Evolutionary conservation across 2,113 vertebrate species (phyloP), one percentile per base, ranked within the genome.

Genomic region (Rhea pennata): DNA sequence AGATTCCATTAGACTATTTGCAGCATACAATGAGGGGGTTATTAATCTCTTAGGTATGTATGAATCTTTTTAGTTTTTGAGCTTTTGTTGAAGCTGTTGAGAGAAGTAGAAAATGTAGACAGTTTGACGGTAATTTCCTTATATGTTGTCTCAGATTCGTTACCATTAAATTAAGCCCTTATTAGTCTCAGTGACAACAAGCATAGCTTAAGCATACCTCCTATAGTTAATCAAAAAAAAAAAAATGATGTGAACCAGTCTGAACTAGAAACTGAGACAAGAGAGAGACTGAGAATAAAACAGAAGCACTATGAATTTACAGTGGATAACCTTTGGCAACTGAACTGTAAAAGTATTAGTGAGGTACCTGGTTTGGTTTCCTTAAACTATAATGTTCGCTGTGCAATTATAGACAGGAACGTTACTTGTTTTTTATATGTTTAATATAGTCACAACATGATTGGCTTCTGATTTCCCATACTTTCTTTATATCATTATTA

Each of bases 11-110:
- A 98, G 98, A 96, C 99, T 99, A 97, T 99, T 99, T 97, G 99
- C 99, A 90, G 99, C 98, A 88, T 99, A 99, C 97, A 99, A 99
- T 91, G 99, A 99, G 95, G 99, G 99, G 78, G 99, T 99, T 97
- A 98, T 99, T 98, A 99, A 99, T 98, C 98, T 99, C 86, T 97
- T 99, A 97, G 99, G 99, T 99, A 99, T 92, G 98, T 96, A 91
- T 87, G 44, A 80, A 14, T 87, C 93, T 95, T 59, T 84, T 88
- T 85, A 84, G 73, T 31, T 58, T 94, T 90, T 90, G n/a, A 85
- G 77, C 76, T 92, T 79, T 21, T 75, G 17, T 69, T 29, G 62
- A 88, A 82, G 42, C 72, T 64, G 16, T 0, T 91, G 67, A 78
- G n/a, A 92, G 33, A 93, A 79, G 7, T 84, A 17, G 81, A 81